A percentile compares a stretch with the other conserved stretches of the same genome.
These are phyloP conservation scores for Patella caerulea DNA, from an alignment of 2,888 invertebrate genomes.

Conservation along the genomic window DNA sequence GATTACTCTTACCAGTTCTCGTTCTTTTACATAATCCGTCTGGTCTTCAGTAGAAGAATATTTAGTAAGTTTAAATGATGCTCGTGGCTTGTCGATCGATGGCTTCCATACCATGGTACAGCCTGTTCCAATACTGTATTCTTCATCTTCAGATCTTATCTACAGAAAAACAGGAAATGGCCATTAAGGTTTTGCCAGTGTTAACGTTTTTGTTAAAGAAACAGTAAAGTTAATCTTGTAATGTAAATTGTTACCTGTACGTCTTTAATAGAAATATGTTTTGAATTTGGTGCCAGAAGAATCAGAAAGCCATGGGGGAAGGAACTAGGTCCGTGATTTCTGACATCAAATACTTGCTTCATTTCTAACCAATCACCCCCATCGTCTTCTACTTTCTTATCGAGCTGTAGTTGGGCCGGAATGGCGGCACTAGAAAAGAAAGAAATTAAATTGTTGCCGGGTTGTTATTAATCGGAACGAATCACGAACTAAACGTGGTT, in stretches of 20 bases:
- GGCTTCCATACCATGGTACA: conserved; percentile 2
- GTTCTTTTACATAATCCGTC: neutral
- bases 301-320: conserved; percentile 40
- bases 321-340: conserved; percentile 51
- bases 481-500: too few species aligned
- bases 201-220: too few species aligned
- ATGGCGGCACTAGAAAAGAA: conserved; percentile 37
- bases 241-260: conserved; percentile 24
- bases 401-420: conserved; percentile 38
- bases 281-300: conserved; percentile 31
- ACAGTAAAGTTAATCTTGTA: neutral
- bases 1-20: neutral
- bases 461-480: too few species aligned
- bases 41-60: neutral
- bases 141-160: neutral
- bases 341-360: conserved; percentile 44
- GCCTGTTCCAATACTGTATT: neutral
- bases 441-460: neutral
- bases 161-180: neutral
- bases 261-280: conserved; percentile 25
- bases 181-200: too few species aligned
- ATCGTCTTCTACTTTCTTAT: conserved; percentile 16
- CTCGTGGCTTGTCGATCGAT: neutral
- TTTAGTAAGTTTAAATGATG: neutral
- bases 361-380: conserved; percentile 24